Conservation (phyloP, 1,140 invertebrate species). For the Pseudomyrmex flavicornis region DNA sequence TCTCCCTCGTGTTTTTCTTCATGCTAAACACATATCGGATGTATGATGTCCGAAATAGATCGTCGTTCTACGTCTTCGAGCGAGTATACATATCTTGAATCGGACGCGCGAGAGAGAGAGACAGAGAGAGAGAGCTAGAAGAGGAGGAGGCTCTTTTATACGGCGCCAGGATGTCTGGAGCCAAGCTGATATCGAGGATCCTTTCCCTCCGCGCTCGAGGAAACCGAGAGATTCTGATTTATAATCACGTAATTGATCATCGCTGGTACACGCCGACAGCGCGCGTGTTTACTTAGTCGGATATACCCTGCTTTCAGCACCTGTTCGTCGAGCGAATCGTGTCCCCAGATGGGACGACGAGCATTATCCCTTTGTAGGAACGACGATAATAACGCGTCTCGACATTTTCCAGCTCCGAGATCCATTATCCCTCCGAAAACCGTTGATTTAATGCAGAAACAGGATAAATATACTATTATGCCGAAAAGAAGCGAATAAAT, state of each 20-base stretch:
- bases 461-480: too few species aligned
- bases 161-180: conserved; percentile 79
- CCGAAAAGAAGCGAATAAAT: too few species aligned
- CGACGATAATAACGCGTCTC: background rate
- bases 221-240: conserved; percentile 1
- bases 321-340: background rate
- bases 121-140: too few species aligned
- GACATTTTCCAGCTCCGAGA: background rate
- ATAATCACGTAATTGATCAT: conserved; percentile 37
- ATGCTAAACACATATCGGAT: too few species aligned
- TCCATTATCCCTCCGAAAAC: background rate
- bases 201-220: background rate
- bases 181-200: conserved; percentile 73
- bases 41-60: background rate
- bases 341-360: background rate
- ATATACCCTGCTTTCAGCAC: background rate
- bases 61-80: background rate
- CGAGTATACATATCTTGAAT: background rate
- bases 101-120: too few species aligned
- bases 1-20: too few species aligned
- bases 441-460: too few species aligned
- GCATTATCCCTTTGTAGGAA: background rate
- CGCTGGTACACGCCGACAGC: background rate
- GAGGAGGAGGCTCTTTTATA: background rate
- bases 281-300: conserved; percentile 12